Conservation (phyloP, 2,888 invertebrate genomes). For the Trachelus tabidus region DNA sequence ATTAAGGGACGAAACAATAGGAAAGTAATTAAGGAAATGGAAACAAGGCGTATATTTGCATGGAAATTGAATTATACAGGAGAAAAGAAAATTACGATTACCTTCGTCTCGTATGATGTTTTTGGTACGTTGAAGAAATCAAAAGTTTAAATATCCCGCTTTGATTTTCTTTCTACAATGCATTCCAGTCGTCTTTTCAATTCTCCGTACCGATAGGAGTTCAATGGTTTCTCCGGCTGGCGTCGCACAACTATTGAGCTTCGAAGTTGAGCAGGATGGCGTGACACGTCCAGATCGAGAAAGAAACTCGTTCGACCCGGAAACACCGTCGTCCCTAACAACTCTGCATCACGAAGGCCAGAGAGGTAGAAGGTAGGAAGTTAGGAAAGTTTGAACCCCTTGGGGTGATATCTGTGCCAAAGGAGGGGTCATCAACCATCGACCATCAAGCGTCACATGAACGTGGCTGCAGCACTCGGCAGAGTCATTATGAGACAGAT, state of each 20-base stretch:
- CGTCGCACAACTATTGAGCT: background rate
- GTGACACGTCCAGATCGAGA: conserved; percentile 24
- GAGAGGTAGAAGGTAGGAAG: conserved; percentile 7
- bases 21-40: too few relatives aligned
- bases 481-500: conserved; percentile 51
- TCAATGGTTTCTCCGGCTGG: too few relatives aligned
- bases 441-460: conserved; percentile 40
- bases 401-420: conserved; percentile 33
- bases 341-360: conserved; percentile 55
- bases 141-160: too few relatives aligned
- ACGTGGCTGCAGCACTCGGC: conserved; percentile 18
- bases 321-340: conserved; percentile 39
- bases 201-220: too few relatives aligned
- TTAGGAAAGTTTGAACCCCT: conserved; percentile 33
- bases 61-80: too few relatives aligned
- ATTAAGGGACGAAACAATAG: too few relatives aligned
- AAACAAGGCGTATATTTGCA: too few relatives aligned
- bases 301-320: conserved; percentile 23
- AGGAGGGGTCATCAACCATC: conserved; percentile 52
- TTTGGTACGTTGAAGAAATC: too few relatives aligned
- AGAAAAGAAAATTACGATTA: too few relatives aligned
- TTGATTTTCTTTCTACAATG: too few relatives aligned
- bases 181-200: too few relatives aligned
- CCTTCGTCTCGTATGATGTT: too few relatives aligned
- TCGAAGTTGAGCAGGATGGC: conserved; percentile 16